Evolutionary conservation across 1,140 invertebrate genomes (phyloP).

Genomic region (Aphelenchoides avenae): DNA sequence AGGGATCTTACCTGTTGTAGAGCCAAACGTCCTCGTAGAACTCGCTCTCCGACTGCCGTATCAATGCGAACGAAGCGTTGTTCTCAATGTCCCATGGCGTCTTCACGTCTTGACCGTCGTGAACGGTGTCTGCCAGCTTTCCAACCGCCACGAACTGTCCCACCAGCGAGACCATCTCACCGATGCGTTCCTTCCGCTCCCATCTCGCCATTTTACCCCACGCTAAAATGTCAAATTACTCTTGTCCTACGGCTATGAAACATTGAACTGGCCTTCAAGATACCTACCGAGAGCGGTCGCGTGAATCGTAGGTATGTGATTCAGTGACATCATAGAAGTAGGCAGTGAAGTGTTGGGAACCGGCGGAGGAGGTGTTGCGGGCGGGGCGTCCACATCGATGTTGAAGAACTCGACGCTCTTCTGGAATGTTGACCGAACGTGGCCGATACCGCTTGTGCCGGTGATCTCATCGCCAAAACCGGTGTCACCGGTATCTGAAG

Average conservation of each 20-base stretch:
- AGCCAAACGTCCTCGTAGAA: constrained; percentile 55
- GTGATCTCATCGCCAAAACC: constrained; percentile 40
- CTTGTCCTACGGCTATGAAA: not conserved
- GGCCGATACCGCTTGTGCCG: constrained; percentile 29
- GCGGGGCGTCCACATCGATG: too few species aligned
- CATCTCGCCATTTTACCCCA: constrained; percentile 54
- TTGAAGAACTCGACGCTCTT: constrained; percentile 10
- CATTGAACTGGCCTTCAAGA: too few species aligned
- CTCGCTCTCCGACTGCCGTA: constrained; percentile 48
- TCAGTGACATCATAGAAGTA: too few species aligned
- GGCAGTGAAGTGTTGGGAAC: too few species aligned
- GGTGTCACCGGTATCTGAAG: constrained; percentile 34
- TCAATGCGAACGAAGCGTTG: constrained; percentile 49
- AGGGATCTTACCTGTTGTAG: constrained; percentile 55
- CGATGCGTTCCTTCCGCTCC: constrained; percentile 53
- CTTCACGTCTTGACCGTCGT: constrained; percentile 45
- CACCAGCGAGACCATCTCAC: constrained; percentile 50
- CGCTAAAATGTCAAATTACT: constrained; percentile 42
- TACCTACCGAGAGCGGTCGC: too few species aligned
- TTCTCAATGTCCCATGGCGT: constrained; percentile 55
- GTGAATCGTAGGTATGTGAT: not conserved
- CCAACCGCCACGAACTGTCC: constrained; percentile 57
- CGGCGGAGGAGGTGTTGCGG: constrained; percentile 25
- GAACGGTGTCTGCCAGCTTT: constrained; percentile 51
- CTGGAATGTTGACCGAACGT: constrained; percentile 36